A percentile compares a stretch with the other conserved stretches of the same genome.
phyloP scores from a whole-genome alignment of 2,797 vertebrate genomes.

The Arctocebus calabarensis region DNA sequence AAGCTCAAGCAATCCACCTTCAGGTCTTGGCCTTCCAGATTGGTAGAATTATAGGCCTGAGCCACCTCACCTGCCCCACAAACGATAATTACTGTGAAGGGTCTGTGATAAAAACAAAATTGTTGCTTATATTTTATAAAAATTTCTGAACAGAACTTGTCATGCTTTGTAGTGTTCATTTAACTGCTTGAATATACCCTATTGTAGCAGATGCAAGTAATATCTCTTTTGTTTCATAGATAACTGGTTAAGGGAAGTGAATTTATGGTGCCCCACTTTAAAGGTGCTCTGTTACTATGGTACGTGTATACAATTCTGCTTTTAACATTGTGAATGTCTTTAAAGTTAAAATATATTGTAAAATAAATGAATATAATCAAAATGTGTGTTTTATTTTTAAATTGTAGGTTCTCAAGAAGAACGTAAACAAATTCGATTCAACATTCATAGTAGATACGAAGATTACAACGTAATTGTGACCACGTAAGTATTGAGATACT shows the following conservation, averaged over 20 bases:
- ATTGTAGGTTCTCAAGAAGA: slow-evolving; percentile 94
- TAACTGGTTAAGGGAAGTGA: slow-evolving; percentile 98
- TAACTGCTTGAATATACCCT: neutral
- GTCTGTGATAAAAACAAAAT: neutral
- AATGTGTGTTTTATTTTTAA: slow-evolving; percentile 13
- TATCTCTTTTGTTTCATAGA: slow-evolving; percentile 87
- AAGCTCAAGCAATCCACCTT: too few species aligned
- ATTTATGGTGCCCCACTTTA: slow-evolving; percentile 95
- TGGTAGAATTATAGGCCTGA: too few species aligned
- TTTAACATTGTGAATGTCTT: slow-evolving; percentile 31
- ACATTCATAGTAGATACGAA: slow-evolving; percentile 91
- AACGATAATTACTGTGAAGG: neutral
- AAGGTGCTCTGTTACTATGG: slow-evolving; percentile 96
- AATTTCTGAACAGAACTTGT: slow-evolving; percentile 14
- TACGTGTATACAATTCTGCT: slow-evolving; percentile 85
- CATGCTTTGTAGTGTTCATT: slow-evolving; percentile 4
- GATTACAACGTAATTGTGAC: slow-evolving; percentile 96
- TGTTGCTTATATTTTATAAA: neutral
- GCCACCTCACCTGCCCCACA: too few species aligned
- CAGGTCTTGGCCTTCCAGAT: too few species aligned
- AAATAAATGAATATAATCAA: slow-evolving; percentile 9
- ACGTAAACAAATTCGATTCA: slow-evolving; percentile 92
- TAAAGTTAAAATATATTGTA: slow-evolving; percentile 31
- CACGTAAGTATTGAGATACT: slow-evolving; percentile 92
- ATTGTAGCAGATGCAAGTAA: slow-evolving; percentile 14